A percentile compares a stretch with the other conserved stretches of the same genome.
phyloP scores from a whole-genome alignment of 2,797 vertebrate species.

The Miichthys miiuy region DNA sequence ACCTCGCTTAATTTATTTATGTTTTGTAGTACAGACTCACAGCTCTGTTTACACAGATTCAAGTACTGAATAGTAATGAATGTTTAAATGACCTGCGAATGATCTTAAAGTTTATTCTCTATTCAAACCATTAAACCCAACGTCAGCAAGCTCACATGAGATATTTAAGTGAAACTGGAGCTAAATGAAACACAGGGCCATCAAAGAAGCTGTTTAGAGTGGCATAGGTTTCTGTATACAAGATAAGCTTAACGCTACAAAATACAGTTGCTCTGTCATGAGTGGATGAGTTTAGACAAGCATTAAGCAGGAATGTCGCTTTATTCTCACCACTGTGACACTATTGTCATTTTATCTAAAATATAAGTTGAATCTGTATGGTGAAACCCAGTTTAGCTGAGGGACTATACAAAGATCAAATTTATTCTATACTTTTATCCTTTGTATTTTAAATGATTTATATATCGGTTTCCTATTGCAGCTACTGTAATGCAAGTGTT shows the following conservation, averaged over 20 bases:
- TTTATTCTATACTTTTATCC: fast-evolving
- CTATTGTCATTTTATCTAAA: not conserved
- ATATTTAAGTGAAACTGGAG: not conserved
- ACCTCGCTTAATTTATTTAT: not conserved
- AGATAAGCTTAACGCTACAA: not conserved
- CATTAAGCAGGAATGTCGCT: not conserved
- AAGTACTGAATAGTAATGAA: not conserved
- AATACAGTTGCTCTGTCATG: not conserved
- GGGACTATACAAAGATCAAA: not conserved
- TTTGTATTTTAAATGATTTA: not conserved
- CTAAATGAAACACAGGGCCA: not conserved
- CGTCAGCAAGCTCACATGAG: not conserved
- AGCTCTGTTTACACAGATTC: not conserved
- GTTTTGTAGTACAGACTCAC: not conserved
- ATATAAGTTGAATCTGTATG: not conserved
- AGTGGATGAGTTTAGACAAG: not conserved
- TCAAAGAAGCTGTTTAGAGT: not conserved
- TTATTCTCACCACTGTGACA: not conserved
- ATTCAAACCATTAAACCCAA: not conserved
- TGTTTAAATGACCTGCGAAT: not conserved
- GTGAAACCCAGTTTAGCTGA: not conserved
- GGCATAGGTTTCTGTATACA: not conserved
- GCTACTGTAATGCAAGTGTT: not conserved
- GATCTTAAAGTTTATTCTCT: not conserved
- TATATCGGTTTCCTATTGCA: not conserved